phyloP scores from a whole-genome alignment of 2,888 invertebrate genomes.

The Acrocera orbiculus region DNA sequence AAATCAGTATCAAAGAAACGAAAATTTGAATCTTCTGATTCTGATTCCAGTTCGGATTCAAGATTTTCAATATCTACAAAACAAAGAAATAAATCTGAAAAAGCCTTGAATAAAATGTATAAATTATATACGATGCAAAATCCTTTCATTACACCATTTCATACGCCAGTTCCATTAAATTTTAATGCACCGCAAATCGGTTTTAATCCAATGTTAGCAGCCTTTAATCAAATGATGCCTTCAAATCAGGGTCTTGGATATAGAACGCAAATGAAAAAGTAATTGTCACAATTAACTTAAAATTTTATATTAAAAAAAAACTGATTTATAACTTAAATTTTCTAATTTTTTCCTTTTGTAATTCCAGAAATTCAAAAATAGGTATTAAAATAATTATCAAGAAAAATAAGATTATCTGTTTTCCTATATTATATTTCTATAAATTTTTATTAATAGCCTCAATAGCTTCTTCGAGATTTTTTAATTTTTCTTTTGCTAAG shows the following conservation, averaged over 20 bases:
- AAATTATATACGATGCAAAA: not conserved
- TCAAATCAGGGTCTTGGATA: constrained; percentile 1
- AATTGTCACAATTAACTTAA: no score
- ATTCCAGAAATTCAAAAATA: no score
- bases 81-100: not conserved
- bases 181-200: not conserved
- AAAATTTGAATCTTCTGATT: not conserved
- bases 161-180: not conserved
- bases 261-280: no score
- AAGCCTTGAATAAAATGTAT: not conserved
- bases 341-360: no score
- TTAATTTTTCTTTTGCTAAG: constrained; percentile 24
- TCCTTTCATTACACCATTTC: not conserved
- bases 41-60: constrained; percentile 1
- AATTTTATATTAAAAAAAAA: no score
- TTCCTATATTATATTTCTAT: no score
- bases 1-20: not conserved
- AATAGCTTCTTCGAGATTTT: not conserved
- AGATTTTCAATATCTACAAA: not conserved
- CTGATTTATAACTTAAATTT: no score
- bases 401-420: no score
- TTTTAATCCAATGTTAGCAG: constrained; percentile 6
- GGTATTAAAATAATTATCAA: no score
- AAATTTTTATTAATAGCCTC: not conserved
- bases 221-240: constrained; percentile 9